phyloP scores from a whole-genome alignment of 2,797 vertebrate genomes.

The Squalus acanthias region DNA sequence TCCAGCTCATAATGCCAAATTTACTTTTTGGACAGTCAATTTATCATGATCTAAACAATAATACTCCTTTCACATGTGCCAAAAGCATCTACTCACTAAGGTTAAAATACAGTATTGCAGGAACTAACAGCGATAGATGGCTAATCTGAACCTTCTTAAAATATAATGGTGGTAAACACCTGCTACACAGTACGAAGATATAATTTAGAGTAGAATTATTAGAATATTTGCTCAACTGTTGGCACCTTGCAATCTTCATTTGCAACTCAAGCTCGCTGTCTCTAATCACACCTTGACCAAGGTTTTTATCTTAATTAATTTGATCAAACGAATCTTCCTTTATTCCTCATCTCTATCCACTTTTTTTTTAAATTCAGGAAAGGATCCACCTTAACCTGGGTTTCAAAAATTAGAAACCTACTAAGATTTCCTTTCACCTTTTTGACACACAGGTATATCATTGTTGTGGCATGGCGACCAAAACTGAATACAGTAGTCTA shows the following conservation, averaged over 20 bases:
- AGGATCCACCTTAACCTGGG: not conserved
- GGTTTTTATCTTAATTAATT: not conserved
- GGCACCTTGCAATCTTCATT: not conserved
- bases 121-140: not conserved
- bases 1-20: not conserved
- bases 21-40: not conserved
- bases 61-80: not conserved
- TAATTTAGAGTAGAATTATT: not conserved
- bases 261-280: not conserved
- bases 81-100: not conserved
- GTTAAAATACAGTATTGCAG: not conserved
- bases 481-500: not conserved
- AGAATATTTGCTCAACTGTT: not conserved
- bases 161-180: not conserved
- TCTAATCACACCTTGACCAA: not conserved
- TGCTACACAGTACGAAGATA: not conserved
- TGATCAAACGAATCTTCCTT: not conserved
- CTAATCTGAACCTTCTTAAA: not conserved
- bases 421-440: not conserved
- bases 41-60: not conserved
- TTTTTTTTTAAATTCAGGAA: not conserved
- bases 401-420: not conserved
- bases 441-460: not conserved
- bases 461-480: not conserved
- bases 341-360: not conserved